Base-by-base conservation (phyloP, 2,113 vertebrate species). In the Morone saxatilis region DNA sequence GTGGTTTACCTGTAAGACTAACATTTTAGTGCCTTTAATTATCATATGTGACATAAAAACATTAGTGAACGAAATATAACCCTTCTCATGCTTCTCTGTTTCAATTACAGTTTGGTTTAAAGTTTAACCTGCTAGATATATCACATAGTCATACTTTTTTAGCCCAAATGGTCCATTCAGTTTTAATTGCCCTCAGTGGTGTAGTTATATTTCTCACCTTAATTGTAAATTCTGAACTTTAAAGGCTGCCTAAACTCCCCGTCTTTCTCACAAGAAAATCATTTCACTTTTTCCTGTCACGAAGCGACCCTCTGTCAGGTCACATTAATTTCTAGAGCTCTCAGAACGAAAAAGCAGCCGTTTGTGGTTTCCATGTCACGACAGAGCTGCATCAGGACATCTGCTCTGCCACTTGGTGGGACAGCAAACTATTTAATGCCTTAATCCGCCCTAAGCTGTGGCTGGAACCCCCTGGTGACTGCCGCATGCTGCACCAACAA, bases 391-490 rank as follows among this genome's bases (percentile, higher is more conserved):
- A 82, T 87, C 65, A 75, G 80, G 81, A 82, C 89, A 81, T 91
- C 80, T 88, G 87, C 84, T 88, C 72, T 62, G 71, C 80, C 84
- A 81, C 91, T 84, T 86, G 86, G 83, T 90, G 87, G 87, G 88
- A 94, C 89, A 72, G 80, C 86, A 83, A 89, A 92, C 93, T 91
- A 84, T 94, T 93, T 93, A 94, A 92, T 91, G 87, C 91, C 86
- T 92, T 95, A 95, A 95, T 95, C 94, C 91, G 57, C 87, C 89
- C 88, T 92, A 91, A 94, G 84, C 88, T 86, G 84, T 77, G 63
- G 83, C 89, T 81, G 65, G 71, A 91, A 91, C 78, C 90, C 93
- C 93, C 93, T 38, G 78, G 91, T 90, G 94, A 89, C 85, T 91
- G 78, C 81, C 5, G 89, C 78, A 86, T 79, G 85, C 93, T 78